Conservation (phyloP, 2,888 invertebrate species). For the Hypomecis atomaria region DNA sequence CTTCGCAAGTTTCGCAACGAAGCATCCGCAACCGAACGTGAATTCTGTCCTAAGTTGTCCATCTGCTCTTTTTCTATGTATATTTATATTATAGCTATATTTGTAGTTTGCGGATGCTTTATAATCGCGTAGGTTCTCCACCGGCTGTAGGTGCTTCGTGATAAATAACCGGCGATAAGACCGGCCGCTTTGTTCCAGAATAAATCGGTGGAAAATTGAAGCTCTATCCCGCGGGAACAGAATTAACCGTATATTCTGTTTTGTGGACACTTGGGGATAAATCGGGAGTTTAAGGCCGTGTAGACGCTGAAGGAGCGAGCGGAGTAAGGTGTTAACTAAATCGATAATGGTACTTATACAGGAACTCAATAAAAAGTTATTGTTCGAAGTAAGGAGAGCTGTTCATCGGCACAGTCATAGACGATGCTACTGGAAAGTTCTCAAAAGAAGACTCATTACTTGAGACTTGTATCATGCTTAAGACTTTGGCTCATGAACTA, state of each 20-base stretch:
- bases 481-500: too few species aligned
- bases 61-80: not conserved
- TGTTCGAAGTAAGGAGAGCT: too few species aligned
- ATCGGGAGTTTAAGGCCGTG: slow-evolving; percentile 6
- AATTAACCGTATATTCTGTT: slow-evolving; percentile 39
- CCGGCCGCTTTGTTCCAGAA: slow-evolving; percentile 57
- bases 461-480: too few species aligned
- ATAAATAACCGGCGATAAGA: slow-evolving; percentile 70
- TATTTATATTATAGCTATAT: too few species aligned
- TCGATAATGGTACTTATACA: not conserved
- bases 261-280: slow-evolving; percentile 22
- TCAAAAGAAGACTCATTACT: too few species aligned
- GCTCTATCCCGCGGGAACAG: slow-evolving; percentile 32
- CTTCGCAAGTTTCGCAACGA: too few species aligned
- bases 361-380: too few species aligned
- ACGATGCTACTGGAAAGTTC: too few species aligned
- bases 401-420: too few species aligned
- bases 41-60: not conserved
- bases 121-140: slow-evolving; percentile 13
- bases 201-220: slow-evolving; percentile 64
- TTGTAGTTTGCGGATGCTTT: slow-evolving; percentile 17
- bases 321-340: not conserved
- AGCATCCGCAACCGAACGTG: too few species aligned
- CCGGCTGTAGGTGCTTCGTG: slow-evolving; percentile 38
- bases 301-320: not conserved